Evolutionary conservation across 2,797 vertebrate species (phyloP).

Genomic region (Spea hammondii): DNA sequence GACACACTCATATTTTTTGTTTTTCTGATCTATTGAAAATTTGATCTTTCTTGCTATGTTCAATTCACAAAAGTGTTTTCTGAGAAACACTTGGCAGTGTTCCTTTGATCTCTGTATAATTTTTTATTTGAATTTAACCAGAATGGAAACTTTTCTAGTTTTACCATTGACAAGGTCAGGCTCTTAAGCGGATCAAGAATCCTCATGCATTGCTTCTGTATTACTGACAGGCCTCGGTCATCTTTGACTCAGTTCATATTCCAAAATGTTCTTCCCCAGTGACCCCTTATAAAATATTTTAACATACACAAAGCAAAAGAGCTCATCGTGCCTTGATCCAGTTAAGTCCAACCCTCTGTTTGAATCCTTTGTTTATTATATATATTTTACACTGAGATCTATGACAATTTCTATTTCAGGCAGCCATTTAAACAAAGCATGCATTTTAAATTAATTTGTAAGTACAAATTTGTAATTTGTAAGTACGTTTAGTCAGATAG

Average conservation of each 20-base stretch:
- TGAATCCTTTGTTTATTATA: no score
- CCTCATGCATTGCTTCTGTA: neutral
- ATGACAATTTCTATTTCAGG: no score
- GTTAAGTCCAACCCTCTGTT: no score
- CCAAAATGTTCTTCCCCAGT: neutral
- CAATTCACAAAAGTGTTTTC: slow-evolving; percentile 29
- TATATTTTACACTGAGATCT: no score
- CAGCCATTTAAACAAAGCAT: no score
- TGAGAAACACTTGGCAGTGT: slow-evolving; percentile 3
- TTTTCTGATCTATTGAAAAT: slow-evolving; percentile 1
- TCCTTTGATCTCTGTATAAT: slow-evolving; percentile 13
- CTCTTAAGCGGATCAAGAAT: slow-evolving; percentile 16
- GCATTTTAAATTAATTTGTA: no score
- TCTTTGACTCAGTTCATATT: neutral
- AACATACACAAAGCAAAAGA: no score
- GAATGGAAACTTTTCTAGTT: slow-evolving; percentile 10
- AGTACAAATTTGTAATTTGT: no score
- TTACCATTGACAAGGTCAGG: slow-evolving; percentile 15
- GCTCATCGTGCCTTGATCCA: no score
- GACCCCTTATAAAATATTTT: neutral
- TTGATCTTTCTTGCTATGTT: slow-evolving; percentile 13
- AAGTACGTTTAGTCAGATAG: no score
- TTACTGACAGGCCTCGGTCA: neutral
- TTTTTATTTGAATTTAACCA: slow-evolving; percentile 18
- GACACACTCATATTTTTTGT: neutral